Conservation (phyloP, 2,113 vertebrate genomes). For the Pristiophorus japonicus region DNA sequence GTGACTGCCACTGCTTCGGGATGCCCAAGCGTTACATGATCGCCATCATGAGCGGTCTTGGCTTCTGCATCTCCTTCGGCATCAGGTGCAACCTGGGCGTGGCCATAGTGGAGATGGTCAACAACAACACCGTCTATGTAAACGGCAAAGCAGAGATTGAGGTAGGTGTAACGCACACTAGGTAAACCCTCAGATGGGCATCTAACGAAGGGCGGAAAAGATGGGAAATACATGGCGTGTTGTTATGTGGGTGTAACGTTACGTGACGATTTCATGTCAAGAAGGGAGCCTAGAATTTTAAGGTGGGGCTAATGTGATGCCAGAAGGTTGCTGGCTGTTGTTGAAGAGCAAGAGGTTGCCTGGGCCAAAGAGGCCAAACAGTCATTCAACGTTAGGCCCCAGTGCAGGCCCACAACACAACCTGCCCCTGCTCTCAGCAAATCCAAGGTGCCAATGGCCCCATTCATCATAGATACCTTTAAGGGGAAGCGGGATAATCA, state of each 20-base stretch:
- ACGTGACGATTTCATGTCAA: not conserved
- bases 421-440: not conserved
- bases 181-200: not conserved
- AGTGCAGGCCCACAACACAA: not conserved
- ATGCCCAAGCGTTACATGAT: constrained; percentile 94
- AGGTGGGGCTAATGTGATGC: not conserved
- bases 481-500: not conserved
- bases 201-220: not conserved
- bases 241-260: not conserved
- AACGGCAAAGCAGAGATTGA: constrained; percentile 81
- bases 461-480: not conserved
- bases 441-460: not conserved
- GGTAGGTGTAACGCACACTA: constrained; percentile 53
- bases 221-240: not conserved
- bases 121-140: constrained; percentile 85
- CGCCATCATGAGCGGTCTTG: constrained; percentile 88
- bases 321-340: not conserved
- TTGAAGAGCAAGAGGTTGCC: not conserved
- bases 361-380: not conserved
- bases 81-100: constrained; percentile 95
- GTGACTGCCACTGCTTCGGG: constrained; percentile 78
- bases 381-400: not conserved
- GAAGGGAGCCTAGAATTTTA: not conserved
- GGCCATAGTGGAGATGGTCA: constrained; percentile 98
- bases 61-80: constrained; percentile 98